These are phyloP conservation scores for Calcarius ornatus DNA, from an alignment of 2,113 vertebrate species.

Conservation along the genomic window DNA sequence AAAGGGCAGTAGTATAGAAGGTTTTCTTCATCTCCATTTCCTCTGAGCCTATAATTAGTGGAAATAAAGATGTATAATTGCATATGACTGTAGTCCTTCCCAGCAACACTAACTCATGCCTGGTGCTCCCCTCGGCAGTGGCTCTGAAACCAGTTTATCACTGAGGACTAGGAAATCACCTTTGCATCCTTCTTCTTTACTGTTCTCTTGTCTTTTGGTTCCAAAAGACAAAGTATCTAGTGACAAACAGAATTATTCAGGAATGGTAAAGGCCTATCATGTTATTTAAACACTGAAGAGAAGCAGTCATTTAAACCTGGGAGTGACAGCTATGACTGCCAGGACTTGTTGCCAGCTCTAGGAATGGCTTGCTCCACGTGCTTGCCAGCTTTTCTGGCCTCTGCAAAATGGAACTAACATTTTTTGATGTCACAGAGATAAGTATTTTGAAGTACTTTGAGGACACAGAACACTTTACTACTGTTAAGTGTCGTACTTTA, in stretches of 20 bases:
- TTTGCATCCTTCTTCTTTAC: background rate
- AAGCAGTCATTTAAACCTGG: background rate
- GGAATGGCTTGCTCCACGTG: background rate
- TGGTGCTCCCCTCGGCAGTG: background rate
- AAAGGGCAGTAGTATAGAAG: background rate
- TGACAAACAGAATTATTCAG: background rate
- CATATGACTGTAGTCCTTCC: background rate
- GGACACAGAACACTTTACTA: background rate
- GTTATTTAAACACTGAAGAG: background rate
- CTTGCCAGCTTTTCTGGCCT: background rate
- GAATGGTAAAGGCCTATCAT: background rate
- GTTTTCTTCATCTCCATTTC: background rate
- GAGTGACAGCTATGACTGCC: background rate
- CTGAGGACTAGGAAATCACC: background rate
- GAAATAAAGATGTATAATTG: background rate
- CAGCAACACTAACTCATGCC: background rate
- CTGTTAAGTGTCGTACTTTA: background rate
- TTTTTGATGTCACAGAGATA: background rate
- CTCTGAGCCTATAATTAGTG: background rate
- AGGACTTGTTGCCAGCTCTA: background rate
- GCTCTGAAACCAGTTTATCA: background rate
- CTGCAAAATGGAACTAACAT: background rate
- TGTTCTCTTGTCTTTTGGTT: background rate
- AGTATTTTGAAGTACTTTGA: background rate
- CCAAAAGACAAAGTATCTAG: background rate